A percentile compares a stretch with the other conserved stretches of the same genome.
Evolutionary conservation across 2,113 vertebrate genomes (phyloP).

Genomic region (Accipiter virgatus): DNA sequence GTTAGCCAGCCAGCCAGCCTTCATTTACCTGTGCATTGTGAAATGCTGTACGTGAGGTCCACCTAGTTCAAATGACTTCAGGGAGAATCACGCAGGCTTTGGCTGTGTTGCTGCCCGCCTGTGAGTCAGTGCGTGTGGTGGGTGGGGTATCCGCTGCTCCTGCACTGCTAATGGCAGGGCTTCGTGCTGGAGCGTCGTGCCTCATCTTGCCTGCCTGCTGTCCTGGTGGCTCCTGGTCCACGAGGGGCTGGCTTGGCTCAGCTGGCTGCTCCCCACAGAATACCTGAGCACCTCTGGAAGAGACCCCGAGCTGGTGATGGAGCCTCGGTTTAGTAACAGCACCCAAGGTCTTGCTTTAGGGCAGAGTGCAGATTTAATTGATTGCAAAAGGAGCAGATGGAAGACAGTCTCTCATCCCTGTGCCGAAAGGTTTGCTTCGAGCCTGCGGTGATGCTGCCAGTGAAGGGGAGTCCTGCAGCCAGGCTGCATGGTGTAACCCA

Average conservation of each 20-base stretch:
- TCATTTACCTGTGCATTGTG: neutral
- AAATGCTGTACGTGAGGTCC: neutral
- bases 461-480: neutral
- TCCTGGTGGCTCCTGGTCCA: neutral
- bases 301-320: neutral
- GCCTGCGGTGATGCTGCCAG: neutral
- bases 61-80: neutral
- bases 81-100: neutral
- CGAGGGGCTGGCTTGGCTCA: accelerated
- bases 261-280: neutral
- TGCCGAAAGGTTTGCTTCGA: neutral
- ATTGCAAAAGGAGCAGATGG: neutral
- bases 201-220: slow-evolving; percentile 37
- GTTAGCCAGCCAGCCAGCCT: neutral
- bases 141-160: slow-evolving; percentile 4
- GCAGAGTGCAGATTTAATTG: neutral
- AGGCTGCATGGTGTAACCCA: neutral
- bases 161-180: neutral
- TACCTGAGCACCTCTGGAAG: neutral
- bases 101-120: neutral
- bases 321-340: neutral
- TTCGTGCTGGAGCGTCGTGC: slow-evolving; percentile 1
- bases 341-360: neutral
- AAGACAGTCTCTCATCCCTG: neutral
- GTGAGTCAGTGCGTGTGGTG: neutral